Evolutionary conservation across 1,140 invertebrate genomes (phyloP), one percentile per base, ranked within the genome.

Genomic region (Eulimnadia texana): DNA sequence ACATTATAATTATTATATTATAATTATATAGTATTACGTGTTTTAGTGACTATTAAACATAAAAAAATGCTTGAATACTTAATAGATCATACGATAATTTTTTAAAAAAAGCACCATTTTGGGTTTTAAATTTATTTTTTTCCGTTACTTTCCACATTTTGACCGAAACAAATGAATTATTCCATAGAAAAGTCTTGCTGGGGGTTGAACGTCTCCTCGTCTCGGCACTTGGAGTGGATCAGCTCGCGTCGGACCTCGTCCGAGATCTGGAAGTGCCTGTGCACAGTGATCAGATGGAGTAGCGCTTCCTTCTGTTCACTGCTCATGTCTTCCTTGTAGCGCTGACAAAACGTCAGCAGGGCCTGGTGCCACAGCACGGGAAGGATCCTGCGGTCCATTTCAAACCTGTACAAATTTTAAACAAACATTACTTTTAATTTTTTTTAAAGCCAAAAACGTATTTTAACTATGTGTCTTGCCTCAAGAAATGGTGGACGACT

Each of bases 281-380:
- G 88, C 70, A 81, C 81, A 62, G 79, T 80, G 1, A 95, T 69
- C 9, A 98, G 76, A 65, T 84, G 80, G 20, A 93, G 72, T 28
- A 98, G 72, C 22, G 84, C 83, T 70, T 95, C 89, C 70, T 85
- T 84, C 73, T 98, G 94, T 69, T 97, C 93, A 22, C 82, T 81
- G 62, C 90, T 93, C 55, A 98, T 85, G 73, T 98, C 91, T 62
- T 87, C 82, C 74, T 97, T 98, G 72, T 99, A 99, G 63, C 90
- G 80, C 74, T 98, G 92, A 1, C 86, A 85, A 79, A 99, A 98
- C 1, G 90, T 90, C 49, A 99, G 74, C 19, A 99, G 76, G 55
- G 89, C 81, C 72, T 99, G 94, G 74, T 99, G 94, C 96, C 95
- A 99, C 54, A 98, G 72, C 13, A 98, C 93, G 16, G 96, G 95